phyloP scores from a whole-genome alignment of 2,888 invertebrate genomes.

The Leptopilina drosophilae region DNA sequence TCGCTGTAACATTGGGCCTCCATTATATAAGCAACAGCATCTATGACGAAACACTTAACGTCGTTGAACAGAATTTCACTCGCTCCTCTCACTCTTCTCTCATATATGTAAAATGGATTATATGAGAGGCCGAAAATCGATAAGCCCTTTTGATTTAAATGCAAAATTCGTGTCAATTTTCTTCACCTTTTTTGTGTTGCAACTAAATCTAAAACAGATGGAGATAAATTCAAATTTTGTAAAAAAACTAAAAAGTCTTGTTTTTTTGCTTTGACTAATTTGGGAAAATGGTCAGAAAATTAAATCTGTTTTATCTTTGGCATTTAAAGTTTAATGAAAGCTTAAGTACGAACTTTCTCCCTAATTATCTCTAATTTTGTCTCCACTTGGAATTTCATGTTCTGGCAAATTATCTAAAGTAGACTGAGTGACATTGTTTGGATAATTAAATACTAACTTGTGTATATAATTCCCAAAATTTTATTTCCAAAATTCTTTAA shows the following conservation, averaged over 20 bases:
- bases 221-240: too few species aligned
- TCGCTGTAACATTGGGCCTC: background rate
- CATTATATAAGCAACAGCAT: constrained; percentile 2
- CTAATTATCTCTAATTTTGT: constrained; percentile 22
- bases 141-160: background rate
- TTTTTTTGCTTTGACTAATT: background rate
- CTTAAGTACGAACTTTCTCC: constrained; percentile 5
- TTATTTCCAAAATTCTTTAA: too few species aligned
- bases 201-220: too few species aligned
- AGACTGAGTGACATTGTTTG: background rate
- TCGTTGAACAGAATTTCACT: background rate
- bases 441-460: too few species aligned
- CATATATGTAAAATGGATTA: background rate
- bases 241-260: background rate
- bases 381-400: constrained; percentile 11
- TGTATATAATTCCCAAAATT: too few species aligned
- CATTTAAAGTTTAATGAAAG: background rate
- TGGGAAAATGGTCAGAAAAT: background rate
- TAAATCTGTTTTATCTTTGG: background rate
- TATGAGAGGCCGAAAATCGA: background rate
- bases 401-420: background rate
- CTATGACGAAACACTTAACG: constrained; percentile 16
- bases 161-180: background rate
- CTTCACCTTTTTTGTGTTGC: background rate
- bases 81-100: background rate